A percentile compares a stretch with the other conserved stretches of the same genome.
Evolutionary conservation across 2,888 invertebrate genomes (phyloP).

Genomic region (Lasioglossum figueresi): DNA sequence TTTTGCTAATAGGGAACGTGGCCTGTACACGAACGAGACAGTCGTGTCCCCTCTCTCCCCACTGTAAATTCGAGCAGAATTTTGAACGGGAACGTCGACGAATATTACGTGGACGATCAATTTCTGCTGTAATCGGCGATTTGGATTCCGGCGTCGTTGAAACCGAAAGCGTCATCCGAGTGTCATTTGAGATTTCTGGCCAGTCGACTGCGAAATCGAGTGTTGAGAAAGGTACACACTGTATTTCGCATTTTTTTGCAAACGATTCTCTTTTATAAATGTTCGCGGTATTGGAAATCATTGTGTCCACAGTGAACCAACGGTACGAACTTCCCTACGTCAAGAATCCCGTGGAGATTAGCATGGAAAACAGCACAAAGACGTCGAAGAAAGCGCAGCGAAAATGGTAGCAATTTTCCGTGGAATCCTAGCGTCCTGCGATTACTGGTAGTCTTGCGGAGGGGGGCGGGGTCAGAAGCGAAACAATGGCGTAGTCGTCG

Average conservation of each 20-base stretch:
- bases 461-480: background rate
- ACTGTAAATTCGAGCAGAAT: conserved; percentile 18
- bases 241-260: background rate
- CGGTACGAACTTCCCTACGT: no score
- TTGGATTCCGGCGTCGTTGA: background rate
- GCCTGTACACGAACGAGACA: conserved; percentile 20
- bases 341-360: background rate
- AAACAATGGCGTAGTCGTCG: conserved; percentile 17
- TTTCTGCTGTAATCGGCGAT: background rate
- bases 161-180: background rate
- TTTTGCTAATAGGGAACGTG: conserved; percentile 35
- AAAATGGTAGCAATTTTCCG: conserved; percentile 5
- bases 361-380: background rate
- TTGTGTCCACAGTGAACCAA: no score
- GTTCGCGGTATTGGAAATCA: no score
- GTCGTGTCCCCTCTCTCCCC: background rate
- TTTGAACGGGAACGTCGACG: background rate
- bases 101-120: background rate
- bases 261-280: no score
- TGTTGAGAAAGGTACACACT: background rate
- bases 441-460: background rate
- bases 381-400: background rate
- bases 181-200: background rate
- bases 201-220: background rate
- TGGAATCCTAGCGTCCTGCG: background rate